Base-by-base conservation (phyloP, 1,140 invertebrate species). In the Pseudomyrmex gracilis region DNA sequence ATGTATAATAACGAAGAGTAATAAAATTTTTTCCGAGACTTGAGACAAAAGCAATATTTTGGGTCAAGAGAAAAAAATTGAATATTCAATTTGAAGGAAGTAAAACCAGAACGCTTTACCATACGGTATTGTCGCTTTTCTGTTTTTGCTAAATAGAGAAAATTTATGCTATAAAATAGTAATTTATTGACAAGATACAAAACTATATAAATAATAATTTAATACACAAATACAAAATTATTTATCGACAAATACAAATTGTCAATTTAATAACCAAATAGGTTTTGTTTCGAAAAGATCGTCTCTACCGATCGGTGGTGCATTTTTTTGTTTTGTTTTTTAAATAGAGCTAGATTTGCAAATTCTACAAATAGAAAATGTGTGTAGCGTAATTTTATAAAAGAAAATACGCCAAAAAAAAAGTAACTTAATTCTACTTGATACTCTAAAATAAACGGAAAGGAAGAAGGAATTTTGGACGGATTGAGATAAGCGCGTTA, bases 121-220 rank as follows among this genome's bases (percentile, higher is more conserved):
- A 68, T 86, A 86, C 85, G 85, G 84, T 86, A 80, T 68, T 88
- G 87, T 84, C 89, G 87, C 90, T 83, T 89, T 91, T 89, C 90
- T 73, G 86, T 91, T 90, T 92, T 34, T 34, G 34, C 34, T 73
- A 82, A 87, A 91, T 91, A 90, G 85, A 90, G 5, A 90, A 89
- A 91, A 92, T 88, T 88, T 86, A 93, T 93, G 93, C 93, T 94
- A 92, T 93, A 92, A 94, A 89, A 93, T 93, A 94, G 93, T 93
- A 90, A 93, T 93, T 93, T 93, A 93, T 91, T 91, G 90, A 93
- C 84, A 86, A 92, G 91, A 90, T 90, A 92, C 88, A 93, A 82
- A 88, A 90, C 90, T 92, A 93, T 89, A 90, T 83, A 90, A 76
- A 90, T 93, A 94, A 90, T 84, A 87, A 92, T 93, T 92, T 90